Evolutionary conservation across 2,888 invertebrate genomes (phyloP).

Genomic region (Orchesella flavescens): DNA sequence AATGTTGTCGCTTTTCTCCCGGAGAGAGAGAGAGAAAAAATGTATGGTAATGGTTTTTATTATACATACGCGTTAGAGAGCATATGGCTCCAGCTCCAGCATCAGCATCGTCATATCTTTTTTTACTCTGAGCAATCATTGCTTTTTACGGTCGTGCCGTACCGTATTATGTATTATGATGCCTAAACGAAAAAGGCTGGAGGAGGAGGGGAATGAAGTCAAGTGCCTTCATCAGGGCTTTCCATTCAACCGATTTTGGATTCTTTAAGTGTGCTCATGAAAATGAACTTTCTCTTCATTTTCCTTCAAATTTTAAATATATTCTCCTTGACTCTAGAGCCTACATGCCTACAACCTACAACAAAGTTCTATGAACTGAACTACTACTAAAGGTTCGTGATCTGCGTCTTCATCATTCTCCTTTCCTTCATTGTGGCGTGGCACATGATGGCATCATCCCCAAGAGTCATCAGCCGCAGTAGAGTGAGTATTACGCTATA

Average conservation of each 20-base stretch:
- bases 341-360: too few species aligned
- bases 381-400: conserved; percentile 49
- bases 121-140: conserved; percentile 24
- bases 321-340: too few species aligned
- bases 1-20: conserved; percentile 22
- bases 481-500: not conserved
- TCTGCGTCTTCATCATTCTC: conserved; percentile 56
- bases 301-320: too few species aligned
- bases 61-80: conserved; percentile 30
- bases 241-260: conserved; percentile 51
- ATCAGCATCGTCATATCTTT: conserved; percentile 17
- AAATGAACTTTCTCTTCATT: conserved; percentile 56
- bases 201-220: conserved; percentile 10
- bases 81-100: conserved; percentile 25
- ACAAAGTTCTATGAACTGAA: too few species aligned
- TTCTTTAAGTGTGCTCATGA: conserved; percentile 62
- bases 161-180: conserved; percentile 14
- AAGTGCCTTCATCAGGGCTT: conserved; percentile 11
- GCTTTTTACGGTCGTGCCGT: conserved; percentile 40
- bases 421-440: not conserved
- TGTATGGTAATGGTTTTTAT: conserved; percentile 46
- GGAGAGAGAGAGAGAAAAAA: conserved; percentile 25
- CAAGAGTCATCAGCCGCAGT: conserved; percentile 50
- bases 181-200: conserved; percentile 5
- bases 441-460: conserved; percentile 27